Evolutionary conservation across 2,888 invertebrate species (phyloP).

Genomic region (Hyposoter didymator): DNA sequence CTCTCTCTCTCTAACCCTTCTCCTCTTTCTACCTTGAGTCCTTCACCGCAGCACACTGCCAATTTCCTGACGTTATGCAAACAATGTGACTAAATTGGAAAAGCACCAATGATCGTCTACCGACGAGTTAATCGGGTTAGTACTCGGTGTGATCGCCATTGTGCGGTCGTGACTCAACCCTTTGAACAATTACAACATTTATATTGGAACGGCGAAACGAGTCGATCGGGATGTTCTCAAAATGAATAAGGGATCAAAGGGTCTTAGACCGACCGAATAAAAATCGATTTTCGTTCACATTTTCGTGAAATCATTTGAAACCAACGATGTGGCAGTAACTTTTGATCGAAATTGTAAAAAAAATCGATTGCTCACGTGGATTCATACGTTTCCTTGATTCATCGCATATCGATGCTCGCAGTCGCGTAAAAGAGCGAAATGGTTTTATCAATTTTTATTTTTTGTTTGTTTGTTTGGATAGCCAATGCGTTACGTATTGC

Average conservation of each 20-base stretch:
- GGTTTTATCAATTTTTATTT: slow-evolving; percentile 13
- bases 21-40: slow-evolving; percentile 11
- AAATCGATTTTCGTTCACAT: not conserved
- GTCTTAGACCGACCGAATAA: not conserved
- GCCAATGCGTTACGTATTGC: not conserved
- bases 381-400: not conserved
- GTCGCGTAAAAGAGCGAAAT: not conserved
- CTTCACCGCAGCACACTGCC: not conserved
- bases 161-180: not conserved
- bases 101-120: slow-evolving; percentile 23
- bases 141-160: not conserved
- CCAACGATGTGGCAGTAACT: not conserved
- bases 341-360: not conserved
- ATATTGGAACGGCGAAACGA: not conserved
- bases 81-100: slow-evolving; percentile 19
- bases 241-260: not conserved
- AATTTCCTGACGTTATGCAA: slow-evolving; percentile 18
- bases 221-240: not conserved
- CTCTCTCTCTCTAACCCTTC: not conserved
- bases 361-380: not conserved
- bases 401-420: not conserved
- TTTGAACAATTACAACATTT: slow-evolving; percentile 16
- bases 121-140: slow-evolving; percentile 7
- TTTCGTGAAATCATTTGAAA: not conserved
- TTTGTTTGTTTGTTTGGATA: not conserved